These are phyloP conservation scores for Parochlus steinenii DNA, from an alignment of 2,888 invertebrate genomes.

Conservation along the genomic window DNA sequence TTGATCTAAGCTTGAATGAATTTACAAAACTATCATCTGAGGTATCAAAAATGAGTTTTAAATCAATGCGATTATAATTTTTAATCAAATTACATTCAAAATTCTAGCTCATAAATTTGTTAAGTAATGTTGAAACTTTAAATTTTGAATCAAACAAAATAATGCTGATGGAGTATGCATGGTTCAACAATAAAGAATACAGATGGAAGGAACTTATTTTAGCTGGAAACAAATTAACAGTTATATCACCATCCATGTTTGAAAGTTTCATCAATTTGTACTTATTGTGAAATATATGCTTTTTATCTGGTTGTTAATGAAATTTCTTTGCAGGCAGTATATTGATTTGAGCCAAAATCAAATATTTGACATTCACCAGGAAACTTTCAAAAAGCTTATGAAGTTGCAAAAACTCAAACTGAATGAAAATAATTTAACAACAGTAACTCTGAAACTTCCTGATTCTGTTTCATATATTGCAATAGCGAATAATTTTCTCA, in stretches of 20 bases:
- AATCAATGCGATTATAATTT: not conserved
- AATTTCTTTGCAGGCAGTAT: conserved; percentile 9
- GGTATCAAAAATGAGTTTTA: too few species aligned
- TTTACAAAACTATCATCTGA: conserved; percentile 13
- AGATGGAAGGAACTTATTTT: conserved; percentile 11
- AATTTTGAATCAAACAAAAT: conserved; percentile 11
- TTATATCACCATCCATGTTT: conserved; percentile 12
- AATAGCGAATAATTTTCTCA: conserved; percentile 12
- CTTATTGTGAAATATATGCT: too few species aligned
- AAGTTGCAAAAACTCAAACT: conserved; percentile 12
- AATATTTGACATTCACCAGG: conserved; percentile 12
- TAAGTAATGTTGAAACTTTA: conserved; percentile 5
- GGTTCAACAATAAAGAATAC: conserved; percentile 1
- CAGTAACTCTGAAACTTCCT: conserved; percentile 5
- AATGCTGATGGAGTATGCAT: conserved; percentile 8
- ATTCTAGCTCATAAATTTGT: conserved; percentile 6
- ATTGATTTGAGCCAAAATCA: conserved; percentile 12
- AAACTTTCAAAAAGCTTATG: conserved; percentile 10
- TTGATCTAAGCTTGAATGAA: conserved; percentile 13
- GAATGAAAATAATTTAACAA: conserved; percentile 12
- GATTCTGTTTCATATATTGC: conserved; percentile 9
- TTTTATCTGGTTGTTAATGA: not conserved
- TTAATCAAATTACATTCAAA: too few species aligned
- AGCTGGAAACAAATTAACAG: conserved; percentile 12
- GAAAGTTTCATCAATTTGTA: conserved; percentile 11